A percentile compares a stretch with the other conserved stretches of the same genome.
These are phyloP conservation scores for Alaudala cheleensis DNA, from an alignment of 2,113 vertebrate species.

Conservation along the genomic window DNA sequence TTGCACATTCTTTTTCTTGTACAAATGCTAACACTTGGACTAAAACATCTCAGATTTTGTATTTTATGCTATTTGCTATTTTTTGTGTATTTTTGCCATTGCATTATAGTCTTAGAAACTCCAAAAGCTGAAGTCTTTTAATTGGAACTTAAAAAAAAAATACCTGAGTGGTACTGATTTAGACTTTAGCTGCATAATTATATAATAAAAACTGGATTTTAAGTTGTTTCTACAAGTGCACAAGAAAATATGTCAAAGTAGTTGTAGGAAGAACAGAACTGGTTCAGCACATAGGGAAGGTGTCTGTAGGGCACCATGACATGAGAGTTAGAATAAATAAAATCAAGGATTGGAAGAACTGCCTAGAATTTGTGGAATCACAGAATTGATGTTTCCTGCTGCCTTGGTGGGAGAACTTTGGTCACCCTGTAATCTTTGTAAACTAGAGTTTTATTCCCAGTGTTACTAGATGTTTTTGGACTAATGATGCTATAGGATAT, in stretches of 20 bases:
- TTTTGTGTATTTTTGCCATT: neutral
- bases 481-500: neutral
- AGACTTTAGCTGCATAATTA: neutral
- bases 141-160: neutral
- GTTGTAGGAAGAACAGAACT: neutral
- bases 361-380: neutral
- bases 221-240: neutral
- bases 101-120: neutral
- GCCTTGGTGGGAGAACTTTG: neutral
- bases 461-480: neutral
- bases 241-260: neutral
- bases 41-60: neutral
- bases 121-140: neutral
- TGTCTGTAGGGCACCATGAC: neutral
- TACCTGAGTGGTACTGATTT: neutral
- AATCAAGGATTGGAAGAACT: neutral
- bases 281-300: neutral
- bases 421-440: neutral
- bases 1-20: neutral
- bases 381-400: neutral
- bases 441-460: neutral
- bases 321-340: neutral
- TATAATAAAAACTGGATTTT: neutral
- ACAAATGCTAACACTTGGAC: neutral
- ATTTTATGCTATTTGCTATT: neutral